These are phyloP conservation scores for Synergus itoensis DNA, from an alignment of 2,888 invertebrate species.

Conservation along the genomic window DNA sequence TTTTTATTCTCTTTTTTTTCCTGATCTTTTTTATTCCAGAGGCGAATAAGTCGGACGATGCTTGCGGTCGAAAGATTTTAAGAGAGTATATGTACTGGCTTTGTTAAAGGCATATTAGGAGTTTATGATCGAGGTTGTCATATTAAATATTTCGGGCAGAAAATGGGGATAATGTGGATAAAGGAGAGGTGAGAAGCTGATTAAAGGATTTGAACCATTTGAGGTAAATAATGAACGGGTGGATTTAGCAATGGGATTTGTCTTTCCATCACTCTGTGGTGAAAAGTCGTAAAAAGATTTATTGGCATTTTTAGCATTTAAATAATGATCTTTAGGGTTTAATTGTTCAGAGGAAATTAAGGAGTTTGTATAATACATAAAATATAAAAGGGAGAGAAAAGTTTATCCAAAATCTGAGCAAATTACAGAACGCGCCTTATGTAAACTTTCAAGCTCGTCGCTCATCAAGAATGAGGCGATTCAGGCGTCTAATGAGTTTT, in stretches of 20 bases:
- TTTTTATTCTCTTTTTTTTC: not conserved
- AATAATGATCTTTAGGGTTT: too few relatives aligned
- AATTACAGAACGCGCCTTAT: constrained; percentile 35
- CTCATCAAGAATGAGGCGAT: constrained; percentile 41
- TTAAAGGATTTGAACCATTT: too few relatives aligned
- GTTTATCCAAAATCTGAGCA: constrained; percentile 39
- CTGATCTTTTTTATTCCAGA: not conserved
- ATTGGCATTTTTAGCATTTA: too few relatives aligned
- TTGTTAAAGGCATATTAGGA: not conserved
- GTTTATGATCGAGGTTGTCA: not conserved
- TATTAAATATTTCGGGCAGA: not conserved
- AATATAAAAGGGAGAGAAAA: constrained; percentile 25
- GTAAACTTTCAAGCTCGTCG: constrained; percentile 41
- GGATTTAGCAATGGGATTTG: too few relatives aligned
- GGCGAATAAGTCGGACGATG: constrained; percentile 33
- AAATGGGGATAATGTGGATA: not conserved
- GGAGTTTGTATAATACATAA: not conserved
- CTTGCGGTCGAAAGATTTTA: constrained; percentile 19
- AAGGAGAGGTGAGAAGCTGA: too few relatives aligned
- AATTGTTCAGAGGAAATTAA: too few relatives aligned
- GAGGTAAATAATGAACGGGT: too few relatives aligned
- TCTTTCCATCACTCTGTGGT: too few relatives aligned
- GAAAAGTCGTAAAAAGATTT: too few relatives aligned
- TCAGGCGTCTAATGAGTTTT: constrained; percentile 41
- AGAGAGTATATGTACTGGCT: not conserved